These are phyloP conservation scores for Campoplex nolae DNA, from an alignment of 2,888 invertebrate genomes.

Conservation along the genomic window DNA sequence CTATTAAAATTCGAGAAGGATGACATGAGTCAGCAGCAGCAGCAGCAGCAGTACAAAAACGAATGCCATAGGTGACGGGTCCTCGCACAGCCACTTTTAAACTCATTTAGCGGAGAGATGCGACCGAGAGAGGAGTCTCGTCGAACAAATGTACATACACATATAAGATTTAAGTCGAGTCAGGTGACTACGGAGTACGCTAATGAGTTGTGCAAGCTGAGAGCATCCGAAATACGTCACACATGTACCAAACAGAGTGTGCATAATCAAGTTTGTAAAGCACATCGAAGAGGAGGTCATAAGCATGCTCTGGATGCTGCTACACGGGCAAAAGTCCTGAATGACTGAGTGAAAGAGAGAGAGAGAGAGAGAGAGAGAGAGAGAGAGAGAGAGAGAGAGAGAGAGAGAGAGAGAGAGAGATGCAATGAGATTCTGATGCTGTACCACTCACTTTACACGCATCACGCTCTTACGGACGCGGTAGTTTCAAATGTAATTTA, in stretches of 20 bases:
- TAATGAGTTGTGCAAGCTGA: slow-evolving; percentile 78
- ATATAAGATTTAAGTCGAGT: slow-evolving; percentile 70
- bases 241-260: slow-evolving; percentile 40
- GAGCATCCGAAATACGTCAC: slow-evolving; percentile 52
- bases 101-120: slow-evolving; percentile 64
- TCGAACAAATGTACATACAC: slow-evolving; percentile 49
- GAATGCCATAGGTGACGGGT: not conserved
- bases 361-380: not conserved
- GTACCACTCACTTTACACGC: slow-evolving; percentile 21
- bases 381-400: slow-evolving; percentile 18
- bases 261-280: slow-evolving; percentile 12
- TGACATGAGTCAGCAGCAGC: slow-evolving; percentile 15
- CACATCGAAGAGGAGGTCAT: slow-evolving; percentile 39
- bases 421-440: slow-evolving; percentile 38
- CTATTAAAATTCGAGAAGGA: slow-evolving; percentile 8
- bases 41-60: not conserved
- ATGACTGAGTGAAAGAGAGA: slow-evolving; percentile 17
- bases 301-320: slow-evolving; percentile 28
- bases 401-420: slow-evolving; percentile 5
- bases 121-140: slow-evolving; percentile 50
- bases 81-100: slow-evolving; percentile 58
- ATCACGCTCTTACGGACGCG: slow-evolving; percentile 31
- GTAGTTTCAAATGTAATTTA: slow-evolving; percentile 62
- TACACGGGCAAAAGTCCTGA: slow-evolving; percentile 30
- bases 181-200: slow-evolving; percentile 75